These are phyloP conservation scores for Paracanthobrama guichenoti DNA, from an alignment of 2,113 vertebrate species.

Conservation along the genomic window DNA sequence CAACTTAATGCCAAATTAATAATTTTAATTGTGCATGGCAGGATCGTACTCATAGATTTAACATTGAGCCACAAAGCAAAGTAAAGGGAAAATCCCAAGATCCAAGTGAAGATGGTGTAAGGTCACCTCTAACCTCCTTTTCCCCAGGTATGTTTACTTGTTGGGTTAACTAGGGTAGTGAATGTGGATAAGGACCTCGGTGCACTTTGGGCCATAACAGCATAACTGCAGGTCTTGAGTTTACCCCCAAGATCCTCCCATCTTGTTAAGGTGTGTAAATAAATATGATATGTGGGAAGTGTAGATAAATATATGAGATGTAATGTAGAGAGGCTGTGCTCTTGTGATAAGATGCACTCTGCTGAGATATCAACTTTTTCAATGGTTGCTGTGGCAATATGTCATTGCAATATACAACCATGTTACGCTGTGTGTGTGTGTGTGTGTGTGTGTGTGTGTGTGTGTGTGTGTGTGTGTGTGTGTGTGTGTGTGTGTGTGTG, in stretches of 20 bases:
- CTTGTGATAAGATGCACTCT: slow-evolving; percentile 29
- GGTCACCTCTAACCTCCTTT: not conserved
- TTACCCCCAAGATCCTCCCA: not conserved
- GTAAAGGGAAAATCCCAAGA: not conserved
- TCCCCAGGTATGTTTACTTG: not conserved
- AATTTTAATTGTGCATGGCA: not conserved
- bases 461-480: not conserved
- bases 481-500: not conserved
- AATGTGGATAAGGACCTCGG: not conserved
- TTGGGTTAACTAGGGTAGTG: not conserved
- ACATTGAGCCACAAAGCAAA: not conserved
- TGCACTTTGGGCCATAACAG: slow-evolving; percentile 13
- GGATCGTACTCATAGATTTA: too few relatives aligned
- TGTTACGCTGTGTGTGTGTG: not conserved
- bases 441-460: not conserved
- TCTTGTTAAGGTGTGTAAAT: slow-evolving; percentile 38
- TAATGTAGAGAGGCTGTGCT: slow-evolving; percentile 31
- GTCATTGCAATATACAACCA: slow-evolving; percentile 1
- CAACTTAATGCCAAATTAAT: too few relatives aligned
- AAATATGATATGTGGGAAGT: slow-evolving; percentile 31
- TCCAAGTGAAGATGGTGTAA: not conserved
- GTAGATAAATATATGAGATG: slow-evolving; percentile 40
- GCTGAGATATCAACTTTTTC: not conserved
- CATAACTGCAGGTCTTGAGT: not conserved
- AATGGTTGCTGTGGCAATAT: not conserved